A percentile compares a stretch with the other conserved stretches of the same genome.
Conservation (phyloP, 2,888 invertebrate genomes). For the Lagria hirta region DNA sequence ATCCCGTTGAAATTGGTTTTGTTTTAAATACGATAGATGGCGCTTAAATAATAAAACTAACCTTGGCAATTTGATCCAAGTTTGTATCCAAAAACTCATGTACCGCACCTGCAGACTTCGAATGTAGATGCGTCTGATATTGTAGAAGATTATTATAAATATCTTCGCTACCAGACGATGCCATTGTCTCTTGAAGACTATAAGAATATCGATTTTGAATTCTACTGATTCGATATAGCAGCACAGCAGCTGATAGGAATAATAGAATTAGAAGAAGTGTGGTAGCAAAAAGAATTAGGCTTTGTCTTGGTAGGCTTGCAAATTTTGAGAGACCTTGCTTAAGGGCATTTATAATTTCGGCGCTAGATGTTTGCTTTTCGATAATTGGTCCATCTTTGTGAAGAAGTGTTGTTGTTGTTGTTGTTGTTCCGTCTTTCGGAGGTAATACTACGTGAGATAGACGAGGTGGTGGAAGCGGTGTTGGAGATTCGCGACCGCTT, state of each 20-base stretch:
- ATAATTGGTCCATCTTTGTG: background rate
- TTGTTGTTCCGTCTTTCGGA: too few relatives aligned
- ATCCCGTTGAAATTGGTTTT: too few relatives aligned
- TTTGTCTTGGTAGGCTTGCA: slow-evolving; percentile 54
- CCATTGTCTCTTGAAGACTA: slow-evolving; percentile 23
- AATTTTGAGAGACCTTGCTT: slow-evolving; percentile 42
- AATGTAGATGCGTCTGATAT: slow-evolving; percentile 71
- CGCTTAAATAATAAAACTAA: slow-evolving; percentile 48
- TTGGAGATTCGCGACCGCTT: slow-evolving; percentile 43
- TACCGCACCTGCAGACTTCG: slow-evolving; percentile 70
- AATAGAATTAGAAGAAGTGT: slow-evolving; percentile 60
- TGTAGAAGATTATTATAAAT: slow-evolving; percentile 68
- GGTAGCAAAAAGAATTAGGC: slow-evolving; percentile 58
- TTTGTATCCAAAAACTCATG: slow-evolving; percentile 75
- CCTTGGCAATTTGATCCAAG: slow-evolving; percentile 80
- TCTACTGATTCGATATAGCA: slow-evolving; percentile 61
- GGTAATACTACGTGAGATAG: slow-evolving; percentile 1
- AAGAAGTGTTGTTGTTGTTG: too few relatives aligned
- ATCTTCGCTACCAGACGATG: slow-evolving; percentile 58
- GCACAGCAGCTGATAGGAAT: slow-evolving; percentile 60
- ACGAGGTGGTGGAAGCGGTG: background rate
- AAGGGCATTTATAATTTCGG: slow-evolving; percentile 28
- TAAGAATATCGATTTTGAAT: slow-evolving; percentile 47
- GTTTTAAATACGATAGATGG: too few relatives aligned
- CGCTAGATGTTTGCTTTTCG: slow-evolving; percentile 11